Percentiles rank a stretch among this genome's conserved stretches.
These are phyloP conservation scores for Eira barbara DNA, from an alignment of 2,113 vertebrate genomes.

Conservation along the genomic window DNA sequence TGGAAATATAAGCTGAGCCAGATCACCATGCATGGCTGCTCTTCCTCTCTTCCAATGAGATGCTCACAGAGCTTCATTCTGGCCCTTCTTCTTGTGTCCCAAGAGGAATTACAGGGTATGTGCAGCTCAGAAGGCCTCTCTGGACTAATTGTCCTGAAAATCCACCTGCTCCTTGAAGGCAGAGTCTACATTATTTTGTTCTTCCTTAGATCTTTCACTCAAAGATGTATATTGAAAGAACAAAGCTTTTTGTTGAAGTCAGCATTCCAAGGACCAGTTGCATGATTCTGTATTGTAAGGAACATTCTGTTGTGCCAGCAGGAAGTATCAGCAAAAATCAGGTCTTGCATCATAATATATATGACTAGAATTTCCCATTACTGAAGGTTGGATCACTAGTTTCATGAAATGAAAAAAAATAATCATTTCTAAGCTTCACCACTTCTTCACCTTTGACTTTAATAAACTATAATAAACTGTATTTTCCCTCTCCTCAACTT, in stretches of 20 bases:
- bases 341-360: not conserved
- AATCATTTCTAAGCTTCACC: not conserved
- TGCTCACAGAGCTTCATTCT: not conserved
- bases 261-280: not conserved
- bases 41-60: not conserved
- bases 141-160: not conserved
- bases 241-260: not conserved
- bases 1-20: not conserved
- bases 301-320: not conserved
- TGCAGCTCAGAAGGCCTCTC: not conserved
- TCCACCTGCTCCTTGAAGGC: not conserved
- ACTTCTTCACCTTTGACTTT: not conserved
- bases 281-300: not conserved
- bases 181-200: not conserved
- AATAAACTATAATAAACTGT: not conserved
- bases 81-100: not conserved
- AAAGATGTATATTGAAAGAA: not conserved
- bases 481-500: not conserved
- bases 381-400: not conserved
- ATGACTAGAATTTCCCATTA: not conserved
- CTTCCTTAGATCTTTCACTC: not conserved
- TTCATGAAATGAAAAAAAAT: not conserved
- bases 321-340: not conserved
- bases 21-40: accelerated
- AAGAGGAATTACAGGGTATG: not conserved